Conservation (phyloP, 2,888 invertebrate genomes). For the Tholera decimalis region DNA sequence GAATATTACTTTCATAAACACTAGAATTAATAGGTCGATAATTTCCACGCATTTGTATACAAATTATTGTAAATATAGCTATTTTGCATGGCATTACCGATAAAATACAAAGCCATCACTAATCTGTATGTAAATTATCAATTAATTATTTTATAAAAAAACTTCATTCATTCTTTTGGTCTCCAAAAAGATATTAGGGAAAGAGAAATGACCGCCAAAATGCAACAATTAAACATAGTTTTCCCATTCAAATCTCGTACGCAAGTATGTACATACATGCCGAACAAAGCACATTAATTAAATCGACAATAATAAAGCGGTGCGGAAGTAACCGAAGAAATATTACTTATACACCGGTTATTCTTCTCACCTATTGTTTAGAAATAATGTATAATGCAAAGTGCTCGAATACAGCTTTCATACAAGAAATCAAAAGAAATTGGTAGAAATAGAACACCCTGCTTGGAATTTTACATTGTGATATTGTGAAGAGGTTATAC, state of each 20-base stretch:
- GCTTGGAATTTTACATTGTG: constrained; percentile 3
- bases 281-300: constrained; percentile 45
- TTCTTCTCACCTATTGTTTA: constrained; percentile 48
- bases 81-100: not conserved
- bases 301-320: constrained; percentile 41
- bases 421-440: constrained; percentile 39
- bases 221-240: not conserved
- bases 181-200: not conserved
- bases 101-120: not conserved
- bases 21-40: not conserved
- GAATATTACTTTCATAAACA: not conserved
- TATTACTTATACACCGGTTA: constrained; percentile 44
- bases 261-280: not conserved
- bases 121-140: too few species aligned
- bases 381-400: constrained; percentile 55
- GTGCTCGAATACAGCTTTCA: constrained; percentile 43
- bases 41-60: not conserved
- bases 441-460: constrained; percentile 24
- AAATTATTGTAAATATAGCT: not conserved
- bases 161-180: too few species aligned
- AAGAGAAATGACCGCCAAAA: not conserved
- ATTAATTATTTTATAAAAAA: too few species aligned
- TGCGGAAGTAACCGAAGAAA: constrained; percentile 35
- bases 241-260: not conserved
- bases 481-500: not conserved